phyloP scores from a whole-genome alignment of 2,888 invertebrate genomes.

The Cinara cedri region DNA sequence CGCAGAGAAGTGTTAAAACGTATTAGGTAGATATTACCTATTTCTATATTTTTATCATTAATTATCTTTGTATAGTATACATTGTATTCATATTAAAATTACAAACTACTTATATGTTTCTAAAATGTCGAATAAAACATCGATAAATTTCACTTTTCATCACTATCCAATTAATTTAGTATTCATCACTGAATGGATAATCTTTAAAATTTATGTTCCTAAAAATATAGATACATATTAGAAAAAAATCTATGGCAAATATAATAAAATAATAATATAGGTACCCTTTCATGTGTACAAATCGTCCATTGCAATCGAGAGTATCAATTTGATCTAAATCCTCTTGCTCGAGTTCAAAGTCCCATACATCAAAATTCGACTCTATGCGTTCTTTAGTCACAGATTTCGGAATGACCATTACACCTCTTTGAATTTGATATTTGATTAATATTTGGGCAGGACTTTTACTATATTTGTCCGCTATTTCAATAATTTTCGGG shows the following conservation, averaged over 20 bases:
- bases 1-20: no score
- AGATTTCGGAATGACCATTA: conserved; percentile 60
- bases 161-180: conserved; percentile 60
- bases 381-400: conserved; percentile 59
- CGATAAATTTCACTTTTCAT: neutral
- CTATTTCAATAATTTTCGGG: conserved; percentile 71
- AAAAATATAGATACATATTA: conserved; percentile 57
- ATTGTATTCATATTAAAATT: no score
- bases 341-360: conserved; percentile 58
- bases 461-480: conserved; percentile 71
- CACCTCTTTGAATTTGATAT: conserved; percentile 60
- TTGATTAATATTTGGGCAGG: conserved; percentile 75
- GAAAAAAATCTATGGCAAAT: neutral
- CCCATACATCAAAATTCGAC: conserved; percentile 60
- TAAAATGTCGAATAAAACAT: neutral
- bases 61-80: no score
- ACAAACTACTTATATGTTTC: no score
- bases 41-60: no score
- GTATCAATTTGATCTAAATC: conserved; percentile 58
- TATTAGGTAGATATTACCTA: no score
- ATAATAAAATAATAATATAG: no score
- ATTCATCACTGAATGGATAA: conserved; percentile 66
- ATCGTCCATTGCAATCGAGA: conserved; percentile 57
- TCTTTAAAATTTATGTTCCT: conserved; percentile 64
- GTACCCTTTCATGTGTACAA: conserved; percentile 57